Evolutionary conservation across 1,140 invertebrate genomes (phyloP).

Genomic region (Panulirus ornatus): DNA sequence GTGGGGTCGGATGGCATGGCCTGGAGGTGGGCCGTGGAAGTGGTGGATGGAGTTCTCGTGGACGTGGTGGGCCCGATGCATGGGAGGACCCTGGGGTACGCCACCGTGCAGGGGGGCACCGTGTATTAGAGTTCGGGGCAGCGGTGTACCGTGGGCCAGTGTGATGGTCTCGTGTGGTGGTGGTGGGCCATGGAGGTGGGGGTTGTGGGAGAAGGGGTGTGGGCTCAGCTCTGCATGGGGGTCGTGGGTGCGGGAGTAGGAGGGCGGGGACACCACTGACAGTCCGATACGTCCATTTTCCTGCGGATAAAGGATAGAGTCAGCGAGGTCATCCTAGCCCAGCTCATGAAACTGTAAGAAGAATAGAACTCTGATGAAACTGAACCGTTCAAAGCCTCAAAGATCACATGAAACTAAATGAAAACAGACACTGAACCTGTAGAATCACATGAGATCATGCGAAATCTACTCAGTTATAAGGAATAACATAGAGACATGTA

Average conservation of each 20-base stretch:
- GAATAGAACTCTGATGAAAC: too few relatives aligned
- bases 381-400: too few relatives aligned
- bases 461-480: too few relatives aligned
- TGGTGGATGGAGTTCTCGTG: not conserved
- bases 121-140: not conserved
- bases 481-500: too few relatives aligned
- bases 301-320: too few relatives aligned
- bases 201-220: not conserved
- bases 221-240: not conserved
- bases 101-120: not conserved
- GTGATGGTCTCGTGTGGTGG: not conserved
- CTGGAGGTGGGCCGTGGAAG: not conserved
- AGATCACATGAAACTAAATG: too few relatives aligned
- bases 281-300: constrained; percentile 10
- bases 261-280: not conserved
- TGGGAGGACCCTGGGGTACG: not conserved
- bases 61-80: constrained; percentile 3
- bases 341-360: too few relatives aligned
- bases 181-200: not conserved
- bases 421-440: too few relatives aligned
- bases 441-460: too few relatives aligned
- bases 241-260: not conserved
- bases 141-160: not conserved
- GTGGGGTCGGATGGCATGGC: not conserved
- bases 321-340: too few relatives aligned